Conservation (phyloP, 2,888 invertebrate genomes). For the Drosophila prostipennis region DNA sequence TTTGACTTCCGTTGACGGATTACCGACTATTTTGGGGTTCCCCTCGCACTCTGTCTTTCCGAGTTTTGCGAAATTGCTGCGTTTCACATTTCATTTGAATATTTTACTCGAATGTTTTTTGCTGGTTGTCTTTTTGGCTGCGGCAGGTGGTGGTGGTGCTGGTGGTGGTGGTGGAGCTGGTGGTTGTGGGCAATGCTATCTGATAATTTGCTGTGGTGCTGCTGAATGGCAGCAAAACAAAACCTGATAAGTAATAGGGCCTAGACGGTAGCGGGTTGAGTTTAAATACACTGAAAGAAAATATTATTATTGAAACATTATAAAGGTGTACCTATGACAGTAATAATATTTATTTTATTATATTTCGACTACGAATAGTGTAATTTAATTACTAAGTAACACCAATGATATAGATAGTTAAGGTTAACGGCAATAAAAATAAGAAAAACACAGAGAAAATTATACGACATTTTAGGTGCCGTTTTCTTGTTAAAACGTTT, state of each 20-base stretch:
- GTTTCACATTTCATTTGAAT: conserved; percentile 81
- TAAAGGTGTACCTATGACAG: no score
- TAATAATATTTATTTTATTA: no score
- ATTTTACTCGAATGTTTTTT: conserved; percentile 66
- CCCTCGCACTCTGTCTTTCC: conserved; percentile 23
- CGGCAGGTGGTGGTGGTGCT: conserved; percentile 27
- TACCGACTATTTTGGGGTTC: conserved; percentile 75
- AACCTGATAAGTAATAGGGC: conserved; percentile 68
- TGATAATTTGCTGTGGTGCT: conserved; percentile 73
- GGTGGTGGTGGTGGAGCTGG: conserved; percentile 7
- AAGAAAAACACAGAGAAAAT: no score
- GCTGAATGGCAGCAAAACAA: conserved; percentile 58
- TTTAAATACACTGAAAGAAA: conserved; percentile 37
- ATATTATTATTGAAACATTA: no score
- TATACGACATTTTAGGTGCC: no score
- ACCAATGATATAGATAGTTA: no score
- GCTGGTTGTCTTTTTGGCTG: conserved; percentile 35
- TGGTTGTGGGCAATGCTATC: conserved; percentile 59
- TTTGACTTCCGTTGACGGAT: conserved; percentile 84
- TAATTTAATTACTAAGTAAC: no score
- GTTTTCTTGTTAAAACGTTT: no score
- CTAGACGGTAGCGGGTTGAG: conserved; percentile 29
- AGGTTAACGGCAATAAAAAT: no score
- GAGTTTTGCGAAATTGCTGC: conserved; percentile 62
- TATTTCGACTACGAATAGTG: no score